Evolutionary conservation across 2,888 invertebrate species (phyloP).

Genomic region (Uloborus plumipes): DNA sequence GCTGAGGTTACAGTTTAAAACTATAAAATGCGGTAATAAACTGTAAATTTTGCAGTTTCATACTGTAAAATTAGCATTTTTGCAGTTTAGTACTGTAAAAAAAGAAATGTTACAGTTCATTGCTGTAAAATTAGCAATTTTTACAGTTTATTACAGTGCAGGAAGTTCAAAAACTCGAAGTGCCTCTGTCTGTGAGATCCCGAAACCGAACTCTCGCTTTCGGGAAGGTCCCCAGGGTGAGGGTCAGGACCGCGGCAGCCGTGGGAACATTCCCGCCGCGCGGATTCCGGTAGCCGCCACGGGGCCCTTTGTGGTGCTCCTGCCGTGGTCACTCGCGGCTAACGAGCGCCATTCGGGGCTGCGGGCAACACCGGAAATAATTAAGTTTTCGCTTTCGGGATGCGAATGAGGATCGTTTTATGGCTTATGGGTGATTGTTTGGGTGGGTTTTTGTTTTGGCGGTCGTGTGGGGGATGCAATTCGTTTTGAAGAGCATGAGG

Average conservation of each 20-base stretch:
- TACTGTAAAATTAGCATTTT: too few relatives aligned
- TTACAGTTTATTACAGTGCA: too few relatives aligned
- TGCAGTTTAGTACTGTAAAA: too few relatives aligned
- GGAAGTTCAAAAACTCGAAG: too few relatives aligned
- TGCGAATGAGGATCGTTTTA: background rate
- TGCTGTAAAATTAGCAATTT: too few relatives aligned
- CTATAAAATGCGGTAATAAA: too few relatives aligned
- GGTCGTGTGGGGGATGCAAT: background rate
- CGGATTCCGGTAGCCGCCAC: conserved; percentile 5
- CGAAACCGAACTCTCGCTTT: background rate
- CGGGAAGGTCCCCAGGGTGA: conserved; percentile 8
- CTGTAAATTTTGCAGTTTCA: too few relatives aligned
- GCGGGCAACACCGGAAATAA: conserved; percentile 54
- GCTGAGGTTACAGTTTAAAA: too few relatives aligned
- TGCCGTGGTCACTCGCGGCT: too few relatives aligned
- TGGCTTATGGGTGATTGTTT: background rate
- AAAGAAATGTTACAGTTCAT: too few relatives aligned
- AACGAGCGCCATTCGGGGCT: conserved; percentile 23
- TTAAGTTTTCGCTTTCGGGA: conserved; percentile 9
- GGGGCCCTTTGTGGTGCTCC: background rate
- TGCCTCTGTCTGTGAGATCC: background rate
- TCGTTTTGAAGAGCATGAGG: background rate
- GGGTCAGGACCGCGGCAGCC: conserved; percentile 35
- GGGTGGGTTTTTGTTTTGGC: background rate
- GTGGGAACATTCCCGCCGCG: conserved; percentile 25